Percentiles rank a stretch among this genome's conserved stretches.
phyloP scores from a whole-genome alignment of 2,888 invertebrate genomes.

The Dryomyza anilis region DNA sequence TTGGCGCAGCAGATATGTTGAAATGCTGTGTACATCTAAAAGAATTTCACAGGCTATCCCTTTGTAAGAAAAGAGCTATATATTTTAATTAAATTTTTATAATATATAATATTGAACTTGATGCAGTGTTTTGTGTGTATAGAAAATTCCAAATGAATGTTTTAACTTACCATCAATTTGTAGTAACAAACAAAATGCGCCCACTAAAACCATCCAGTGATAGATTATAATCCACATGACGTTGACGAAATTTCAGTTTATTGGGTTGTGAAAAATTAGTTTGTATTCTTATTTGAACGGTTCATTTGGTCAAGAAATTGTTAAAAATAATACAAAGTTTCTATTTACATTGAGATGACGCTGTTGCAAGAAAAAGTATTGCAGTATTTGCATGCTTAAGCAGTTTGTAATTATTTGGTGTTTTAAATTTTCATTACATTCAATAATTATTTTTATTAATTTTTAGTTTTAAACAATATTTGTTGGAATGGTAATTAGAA shows the following conservation, averaged over 20 bases:
- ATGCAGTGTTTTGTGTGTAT: too few relatives aligned
- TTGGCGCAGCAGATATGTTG: too few relatives aligned
- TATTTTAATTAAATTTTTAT: too few relatives aligned
- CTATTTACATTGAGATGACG: background rate
- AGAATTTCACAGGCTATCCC: too few relatives aligned
- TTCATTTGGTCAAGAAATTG: constrained; percentile 19
- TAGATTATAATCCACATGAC: constrained; percentile 44
- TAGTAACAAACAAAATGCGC: constrained; percentile 38
- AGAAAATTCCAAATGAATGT: too few relatives aligned
- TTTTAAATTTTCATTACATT: too few relatives aligned
- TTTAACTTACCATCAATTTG: constrained; percentile 38
- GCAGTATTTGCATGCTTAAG: constrained; percentile 18
- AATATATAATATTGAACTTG: too few relatives aligned
- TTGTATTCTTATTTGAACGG: background rate
- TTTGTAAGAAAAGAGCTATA: too few relatives aligned
- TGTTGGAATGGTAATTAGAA: too few relatives aligned
- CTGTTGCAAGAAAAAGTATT: background rate
- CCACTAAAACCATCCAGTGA: constrained; percentile 42
- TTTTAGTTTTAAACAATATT: background rate
- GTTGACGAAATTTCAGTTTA: background rate
- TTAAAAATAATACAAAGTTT: constrained; percentile 4
- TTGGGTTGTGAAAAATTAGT: background rate
- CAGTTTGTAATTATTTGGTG: background rate
- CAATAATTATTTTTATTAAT: background rate
- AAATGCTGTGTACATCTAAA: too few relatives aligned